Base-by-base conservation (phyloP, 2,113 vertebrate species). In the Eurystomus gularis region DNA sequence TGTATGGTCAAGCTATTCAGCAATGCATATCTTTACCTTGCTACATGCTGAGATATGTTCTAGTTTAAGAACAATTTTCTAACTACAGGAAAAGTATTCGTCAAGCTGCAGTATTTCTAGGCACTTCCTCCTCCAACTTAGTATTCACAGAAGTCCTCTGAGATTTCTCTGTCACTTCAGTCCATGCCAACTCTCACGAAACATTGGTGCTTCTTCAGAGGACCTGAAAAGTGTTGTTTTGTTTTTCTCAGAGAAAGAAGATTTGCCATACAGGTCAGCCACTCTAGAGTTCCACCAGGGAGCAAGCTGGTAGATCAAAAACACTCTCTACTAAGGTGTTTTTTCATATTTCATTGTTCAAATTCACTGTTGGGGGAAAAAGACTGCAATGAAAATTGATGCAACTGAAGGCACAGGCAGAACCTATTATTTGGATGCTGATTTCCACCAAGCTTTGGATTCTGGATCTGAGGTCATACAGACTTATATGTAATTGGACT, bases 31-130 rank as follows among this genome's bases (percentile, higher is more conserved):
- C 23, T 16, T 91, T 82, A 13, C 78, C 62, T 79, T 58, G 26
- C 62, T 57, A 49, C 95, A 16, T 62, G 93, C 96, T 98, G 97
- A 94, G 97, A 96, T 93, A 75, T 94, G 96, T 25, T 94, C 97
- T 79, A 31, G 23, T 97, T 97, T 93, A 51, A 79, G 31, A 61
- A 86, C 62, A 12, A 29, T 90, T 96, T 85, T 87, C 89, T 94
- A 93, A 9, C 82, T 39, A 39, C 86, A 83, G 83, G 73, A 88
- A 85, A 35, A 40, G 24, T 81, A 40, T 90, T 90, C 97, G 81
- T 96, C 39, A 54, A 76, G 12, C 55, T 66, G 44, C 61, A 80
- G 71, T 81, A 86, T 96, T 97, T 98, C 96, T 90, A 82, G 15
- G 72, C 3, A 6, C 20, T 94, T 82, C 89, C 86, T 93, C 81